Percentiles rank a stretch among this genome's conserved stretches.
Evolutionary conservation across 2,888 invertebrate genomes (phyloP).

Genomic region (Stenoptilia bipunctidactyla): DNA sequence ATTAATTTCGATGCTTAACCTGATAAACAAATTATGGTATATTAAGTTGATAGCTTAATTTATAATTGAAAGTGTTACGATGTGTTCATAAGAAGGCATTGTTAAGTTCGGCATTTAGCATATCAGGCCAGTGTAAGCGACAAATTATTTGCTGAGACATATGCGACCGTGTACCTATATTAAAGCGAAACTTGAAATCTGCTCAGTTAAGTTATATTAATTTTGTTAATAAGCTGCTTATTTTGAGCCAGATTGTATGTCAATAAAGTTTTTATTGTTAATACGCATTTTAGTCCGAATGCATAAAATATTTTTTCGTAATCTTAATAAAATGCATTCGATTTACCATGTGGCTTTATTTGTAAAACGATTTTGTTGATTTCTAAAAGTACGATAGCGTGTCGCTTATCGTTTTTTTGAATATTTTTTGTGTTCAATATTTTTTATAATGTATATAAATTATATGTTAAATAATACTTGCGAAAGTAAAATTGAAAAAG

Average conservation of each 20-base stretch:
- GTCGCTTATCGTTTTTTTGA: no score
- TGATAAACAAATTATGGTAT: conserved; percentile 70
- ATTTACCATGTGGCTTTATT: conserved; percentile 10
- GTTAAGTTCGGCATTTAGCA: conserved; percentile 48
- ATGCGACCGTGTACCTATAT: conserved; percentile 15
- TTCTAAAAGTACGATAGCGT: no score
- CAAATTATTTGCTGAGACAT: conserved; percentile 44
- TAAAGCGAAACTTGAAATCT: not conserved
- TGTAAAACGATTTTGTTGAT: conserved; percentile 11
- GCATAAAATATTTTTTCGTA: conserved; percentile 25
- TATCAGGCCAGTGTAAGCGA: conserved; percentile 41
- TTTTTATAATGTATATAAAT: no score
- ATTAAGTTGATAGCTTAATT: conserved; percentile 71
- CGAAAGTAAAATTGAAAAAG: no score
- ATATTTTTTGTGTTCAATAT: no score
- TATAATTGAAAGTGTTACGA: conserved; percentile 65
- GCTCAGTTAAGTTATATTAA: not conserved
- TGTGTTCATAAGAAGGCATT: conserved; percentile 56
- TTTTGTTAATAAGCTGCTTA: not conserved
- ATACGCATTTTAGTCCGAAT: conserved; percentile 25
- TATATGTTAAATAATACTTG: no score
- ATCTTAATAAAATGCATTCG: conserved; percentile 18
- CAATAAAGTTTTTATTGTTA: conserved; percentile 32
- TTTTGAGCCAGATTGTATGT: conserved; percentile 24
- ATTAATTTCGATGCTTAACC: conserved; percentile 70